A percentile compares a stretch with the other conserved stretches of the same genome.
Evolutionary conservation across 2,888 invertebrate species (phyloP).

Genomic region (Fissipunctia ypsillon): DNA sequence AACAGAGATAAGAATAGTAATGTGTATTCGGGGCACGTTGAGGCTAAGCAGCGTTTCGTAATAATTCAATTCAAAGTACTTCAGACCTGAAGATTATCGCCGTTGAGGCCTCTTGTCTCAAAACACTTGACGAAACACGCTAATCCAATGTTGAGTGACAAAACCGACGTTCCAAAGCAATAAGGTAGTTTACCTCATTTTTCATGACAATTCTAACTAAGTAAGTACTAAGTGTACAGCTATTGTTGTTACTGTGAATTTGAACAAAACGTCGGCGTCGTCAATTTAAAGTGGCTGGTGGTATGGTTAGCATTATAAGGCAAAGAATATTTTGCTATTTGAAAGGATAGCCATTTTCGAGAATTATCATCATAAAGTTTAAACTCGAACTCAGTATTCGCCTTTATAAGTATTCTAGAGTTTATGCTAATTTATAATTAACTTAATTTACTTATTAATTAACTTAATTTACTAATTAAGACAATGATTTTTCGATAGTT

Average conservation of each 20-base stretch:
- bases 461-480: neutral
- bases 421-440: no score
- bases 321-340: neutral
- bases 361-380: neutral
- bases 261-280: constrained; percentile 20
- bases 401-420: neutral
- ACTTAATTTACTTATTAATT: no score
- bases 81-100: constrained; percentile 61
- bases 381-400: neutral
- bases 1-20: constrained; percentile 53
- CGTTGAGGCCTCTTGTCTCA: constrained; percentile 65
- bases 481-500: neutral
- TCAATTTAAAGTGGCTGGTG: constrained; percentile 19
- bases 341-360: neutral
- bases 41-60: constrained; percentile 24
- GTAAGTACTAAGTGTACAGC: neutral
- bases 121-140: constrained; percentile 25
- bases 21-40: constrained; percentile 54
- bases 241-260: constrained; percentile 33
- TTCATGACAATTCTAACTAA: constrained; percentile 34
- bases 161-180: constrained; percentile 23
- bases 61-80: constrained; percentile 39
- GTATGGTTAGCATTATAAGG: constrained; percentile 1
- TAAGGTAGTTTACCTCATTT: constrained; percentile 19
- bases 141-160: constrained; percentile 37